Conservation (phyloP, 2,797 vertebrate species). For the Chelon auratus region DNA sequence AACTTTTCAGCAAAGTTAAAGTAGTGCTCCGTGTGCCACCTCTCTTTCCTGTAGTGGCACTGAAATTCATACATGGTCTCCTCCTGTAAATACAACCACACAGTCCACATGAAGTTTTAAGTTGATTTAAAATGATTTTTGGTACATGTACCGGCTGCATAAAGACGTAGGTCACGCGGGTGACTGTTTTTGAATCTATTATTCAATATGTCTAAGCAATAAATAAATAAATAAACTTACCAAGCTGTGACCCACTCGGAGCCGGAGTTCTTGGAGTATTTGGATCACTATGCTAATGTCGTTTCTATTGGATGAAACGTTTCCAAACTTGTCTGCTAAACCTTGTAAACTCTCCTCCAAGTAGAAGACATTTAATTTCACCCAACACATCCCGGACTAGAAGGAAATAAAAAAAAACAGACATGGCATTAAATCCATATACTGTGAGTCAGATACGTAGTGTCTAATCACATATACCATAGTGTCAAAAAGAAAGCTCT, state of each 20-base stretch:
- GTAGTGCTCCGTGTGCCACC: slow-evolving; percentile 80
- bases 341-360: slow-evolving; percentile 84
- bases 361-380: slow-evolving; percentile 83
- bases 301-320: slow-evolving; percentile 86
- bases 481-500: not conserved
- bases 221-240: slow-evolving; percentile 62
- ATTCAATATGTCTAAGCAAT: not conserved
- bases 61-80: slow-evolving; percentile 79
- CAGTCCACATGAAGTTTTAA: not conserved
- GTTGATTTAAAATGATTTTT: too few relatives aligned
- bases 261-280: slow-evolving; percentile 82
- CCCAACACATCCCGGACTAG: slow-evolving; percentile 86
- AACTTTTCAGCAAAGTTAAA: slow-evolving; percentile 84
- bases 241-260: slow-evolving; percentile 66
- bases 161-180: too few relatives aligned
- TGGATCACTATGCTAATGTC: slow-evolving; percentile 83
- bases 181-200: not conserved
- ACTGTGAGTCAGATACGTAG: not conserved
- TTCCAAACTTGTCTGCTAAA: slow-evolving; percentile 85
- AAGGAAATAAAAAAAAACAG: slow-evolving; percentile 25
- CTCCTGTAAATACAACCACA: slow-evolving; percentile 68
- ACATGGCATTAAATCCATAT: not conserved
- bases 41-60: slow-evolving; percentile 83
- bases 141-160: too few relatives aligned
- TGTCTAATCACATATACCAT: not conserved